Evolutionary conservation across 2,888 invertebrate genomes (phyloP).

Genomic region (Rapana venosa): DNA sequence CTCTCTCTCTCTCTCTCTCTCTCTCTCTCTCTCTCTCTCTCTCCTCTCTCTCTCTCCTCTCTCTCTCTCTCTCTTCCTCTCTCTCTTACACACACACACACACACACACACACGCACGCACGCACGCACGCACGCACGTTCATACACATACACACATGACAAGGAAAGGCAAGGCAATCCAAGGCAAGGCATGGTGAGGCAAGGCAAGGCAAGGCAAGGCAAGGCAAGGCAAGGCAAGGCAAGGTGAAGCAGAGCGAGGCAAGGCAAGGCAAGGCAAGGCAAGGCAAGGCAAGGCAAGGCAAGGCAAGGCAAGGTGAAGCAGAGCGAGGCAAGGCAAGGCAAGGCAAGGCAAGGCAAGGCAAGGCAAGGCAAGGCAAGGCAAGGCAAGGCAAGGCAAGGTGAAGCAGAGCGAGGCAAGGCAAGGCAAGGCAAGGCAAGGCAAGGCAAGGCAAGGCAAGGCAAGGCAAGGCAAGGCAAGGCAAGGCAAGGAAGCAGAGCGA

Average conservation of each 20-base stretch:
- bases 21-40: constrained; percentile 16
- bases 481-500: background rate
- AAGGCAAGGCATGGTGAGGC: background rate
- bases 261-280: constrained; percentile 4
- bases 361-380: background rate
- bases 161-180: background rate
- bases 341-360: background rate
- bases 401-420: no score
- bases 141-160: background rate
- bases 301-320: background rate
- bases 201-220: constrained; percentile 22
- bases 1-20: constrained; percentile 27
- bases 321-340: constrained; percentile 13
- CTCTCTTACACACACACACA: background rate
- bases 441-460: constrained; percentile 31
- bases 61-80: background rate
- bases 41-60: background rate
- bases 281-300: constrained; percentile 6
- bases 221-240: no score
- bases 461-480: background rate
- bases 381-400: no score
- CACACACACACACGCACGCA: no score
- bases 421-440: no score
- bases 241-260: background rate
- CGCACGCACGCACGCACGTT: background rate